phyloP scores from a whole-genome alignment of 2,113 vertebrate genomes.

The Calyptomena viridis region DNA sequence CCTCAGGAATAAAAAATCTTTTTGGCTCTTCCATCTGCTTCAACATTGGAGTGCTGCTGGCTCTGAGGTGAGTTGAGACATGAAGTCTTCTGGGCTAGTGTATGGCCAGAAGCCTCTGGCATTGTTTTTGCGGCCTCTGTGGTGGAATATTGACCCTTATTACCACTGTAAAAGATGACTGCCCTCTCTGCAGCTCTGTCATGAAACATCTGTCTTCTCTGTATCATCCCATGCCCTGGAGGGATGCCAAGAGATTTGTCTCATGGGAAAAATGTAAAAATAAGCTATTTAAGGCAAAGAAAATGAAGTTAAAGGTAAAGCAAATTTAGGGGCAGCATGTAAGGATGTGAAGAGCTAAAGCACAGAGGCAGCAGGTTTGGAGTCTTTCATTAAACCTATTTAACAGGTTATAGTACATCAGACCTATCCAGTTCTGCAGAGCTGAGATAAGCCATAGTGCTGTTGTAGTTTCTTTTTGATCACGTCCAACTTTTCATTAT shows the following conservation, averaged over 20 bases:
- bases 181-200: neutral
- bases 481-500: neutral
- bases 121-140: neutral
- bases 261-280: neutral
- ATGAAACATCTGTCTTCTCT: neutral
- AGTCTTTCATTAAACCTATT: neutral
- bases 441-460: neutral
- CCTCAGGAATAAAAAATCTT: neutral
- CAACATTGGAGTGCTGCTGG: neutral
- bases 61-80: neutral
- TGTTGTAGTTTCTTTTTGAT: neutral
- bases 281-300: neutral
- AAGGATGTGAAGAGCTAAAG: neutral
- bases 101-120: neutral
- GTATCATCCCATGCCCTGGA: neutral
- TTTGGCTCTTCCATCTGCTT: neutral
- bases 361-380: neutral
- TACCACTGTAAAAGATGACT: accelerated
- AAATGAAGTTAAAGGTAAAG: neutral
- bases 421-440: neutral
- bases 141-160: neutral
- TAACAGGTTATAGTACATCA: neutral
- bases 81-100: neutral
- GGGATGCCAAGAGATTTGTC: neutral
- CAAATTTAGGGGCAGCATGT: neutral